Evolutionary conservation across 1,140 invertebrate species (phyloP).

Genomic region (Trichonephila clavata): DNA sequence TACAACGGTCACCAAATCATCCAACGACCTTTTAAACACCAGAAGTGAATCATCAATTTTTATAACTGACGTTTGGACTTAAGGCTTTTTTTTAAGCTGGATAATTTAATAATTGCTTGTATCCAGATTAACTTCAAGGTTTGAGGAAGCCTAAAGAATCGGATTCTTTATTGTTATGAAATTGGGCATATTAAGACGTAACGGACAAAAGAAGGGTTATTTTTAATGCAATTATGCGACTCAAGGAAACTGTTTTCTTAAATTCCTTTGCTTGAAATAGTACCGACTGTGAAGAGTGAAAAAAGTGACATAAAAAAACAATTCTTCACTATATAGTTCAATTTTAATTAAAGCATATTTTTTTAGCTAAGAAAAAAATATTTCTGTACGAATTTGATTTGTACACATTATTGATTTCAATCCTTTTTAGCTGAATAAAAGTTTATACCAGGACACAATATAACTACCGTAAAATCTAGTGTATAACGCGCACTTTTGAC

Average conservation of each 20-base stretch:
- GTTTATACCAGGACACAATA: too few relatives aligned
- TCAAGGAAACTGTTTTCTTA: neutral
- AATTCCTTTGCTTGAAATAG: too few relatives aligned
- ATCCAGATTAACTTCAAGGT: neutral
- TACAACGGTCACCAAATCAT: neutral
- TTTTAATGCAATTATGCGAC: neutral
- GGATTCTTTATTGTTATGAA: neutral
- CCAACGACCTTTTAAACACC: neutral
- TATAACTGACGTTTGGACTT: neutral
- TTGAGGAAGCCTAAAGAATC: neutral
- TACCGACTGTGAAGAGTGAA: too few relatives aligned
- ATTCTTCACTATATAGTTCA: too few relatives aligned
- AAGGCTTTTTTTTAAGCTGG: neutral
- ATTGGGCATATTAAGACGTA: neutral
- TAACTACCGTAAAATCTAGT: too few relatives aligned
- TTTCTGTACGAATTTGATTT: too few relatives aligned
- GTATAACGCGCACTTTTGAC: too few relatives aligned
- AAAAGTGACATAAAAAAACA: too few relatives aligned
- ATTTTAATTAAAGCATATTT: too few relatives aligned
- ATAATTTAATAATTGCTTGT: conserved; percentile 15
- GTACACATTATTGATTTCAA: too few relatives aligned
- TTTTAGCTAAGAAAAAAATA: too few relatives aligned
- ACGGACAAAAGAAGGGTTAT: neutral
- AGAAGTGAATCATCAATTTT: neutral
- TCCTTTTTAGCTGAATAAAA: too few relatives aligned